Evolutionary conservation across 2,888 invertebrate species (phyloP), one percentile per base, ranked within the genome.

Genomic region (Drosophila paucipuncta): DNA sequence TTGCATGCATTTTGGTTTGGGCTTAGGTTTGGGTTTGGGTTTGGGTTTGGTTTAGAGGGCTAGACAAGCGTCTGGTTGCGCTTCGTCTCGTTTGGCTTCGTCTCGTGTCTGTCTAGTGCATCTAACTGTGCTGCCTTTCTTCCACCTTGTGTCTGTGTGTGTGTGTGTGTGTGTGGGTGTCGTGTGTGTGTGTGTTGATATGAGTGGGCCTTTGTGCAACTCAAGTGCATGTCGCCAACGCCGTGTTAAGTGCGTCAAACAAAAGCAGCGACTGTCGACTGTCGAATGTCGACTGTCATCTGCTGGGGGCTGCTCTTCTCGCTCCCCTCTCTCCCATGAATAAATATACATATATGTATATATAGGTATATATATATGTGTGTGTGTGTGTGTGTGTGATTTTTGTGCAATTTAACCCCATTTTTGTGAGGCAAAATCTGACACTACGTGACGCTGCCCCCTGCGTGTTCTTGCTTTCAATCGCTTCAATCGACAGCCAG

Each of bases 171-270:
- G 59, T n/a, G 52, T 54, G n/a, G n/a, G n/a, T n/a, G 22, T 0
- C 22, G 60, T 55, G 49, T 41, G 57, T 52, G 16, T 31, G 47
- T 53, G 13, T 25, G 47, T 31, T 59, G 53, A 49, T 52, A 57
- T 41, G 49, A 75, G 77, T 69, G 71, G 74, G 78, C 85, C 79
- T 91, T 92, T 91, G 90, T 92, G 78, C 71, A 90, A 82, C 82
- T 91, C 92, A 92, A 91, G 91, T 91, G 92, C 92, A 92, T 91
- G 92, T 92, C 91, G 92, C 90, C 92, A 88, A 82, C 91, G 92
- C 75, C 91, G 91, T 92, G 92, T 92, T 91, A 92, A 91, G 91
- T 92, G 88, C 86, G 91, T 82, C 89, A 74, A 81, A 86, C 91
- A 90, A 90, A 47, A 89, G 82, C 84, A 52, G 57, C 59, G 64